These are phyloP conservation scores for Hipparchia sbordonii DNA, from an alignment of 2,888 invertebrate species.

Conservation along the genomic window DNA sequence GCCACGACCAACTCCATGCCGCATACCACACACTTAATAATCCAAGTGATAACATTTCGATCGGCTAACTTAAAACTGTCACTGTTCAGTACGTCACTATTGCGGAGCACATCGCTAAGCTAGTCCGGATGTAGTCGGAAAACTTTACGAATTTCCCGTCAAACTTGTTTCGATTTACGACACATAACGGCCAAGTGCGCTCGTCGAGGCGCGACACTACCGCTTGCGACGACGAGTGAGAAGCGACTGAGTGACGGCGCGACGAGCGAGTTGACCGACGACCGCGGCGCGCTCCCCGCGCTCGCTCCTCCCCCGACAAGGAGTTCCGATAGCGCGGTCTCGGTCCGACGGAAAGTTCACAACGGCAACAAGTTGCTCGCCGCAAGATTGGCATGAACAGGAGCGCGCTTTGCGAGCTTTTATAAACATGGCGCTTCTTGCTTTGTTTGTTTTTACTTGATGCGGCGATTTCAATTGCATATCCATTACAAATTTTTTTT, in stretches of 20 bases:
- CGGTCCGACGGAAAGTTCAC: slow-evolving; percentile 72
- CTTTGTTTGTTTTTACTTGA: slow-evolving; percentile 79
- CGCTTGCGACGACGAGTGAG: slow-evolving; percentile 60
- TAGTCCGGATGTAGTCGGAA: slow-evolving; percentile 73
- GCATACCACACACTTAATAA: slow-evolving; percentile 71
- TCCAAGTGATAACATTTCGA: slow-evolving; percentile 76
- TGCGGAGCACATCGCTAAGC: slow-evolving; percentile 74
- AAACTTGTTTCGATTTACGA: slow-evolving; percentile 81
- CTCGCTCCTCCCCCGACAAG: slow-evolving; percentile 78
- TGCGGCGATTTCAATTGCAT: slow-evolving; percentile 73
- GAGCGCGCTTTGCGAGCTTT: slow-evolving; percentile 81
- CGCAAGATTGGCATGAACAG: slow-evolving; percentile 82
- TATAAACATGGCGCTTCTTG: slow-evolving; percentile 80
- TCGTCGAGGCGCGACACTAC: slow-evolving; percentile 52
- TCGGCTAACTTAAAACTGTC: slow-evolving; percentile 76
- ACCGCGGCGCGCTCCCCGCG: slow-evolving; percentile 72
- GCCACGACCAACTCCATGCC: slow-evolving; percentile 68
- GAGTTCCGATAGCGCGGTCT: slow-evolving; percentile 63
- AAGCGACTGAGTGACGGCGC: slow-evolving; percentile 70
- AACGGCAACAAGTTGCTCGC: slow-evolving; percentile 81
- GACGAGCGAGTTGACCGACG: slow-evolving; percentile 74
- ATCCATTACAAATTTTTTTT: slow-evolving; percentile 44
- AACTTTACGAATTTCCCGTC: slow-evolving; percentile 81
- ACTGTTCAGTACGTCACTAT: slow-evolving; percentile 77
- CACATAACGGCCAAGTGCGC: slow-evolving; percentile 73